Base-by-base conservation (phyloP, 2,888 invertebrate species). In the Meteorus colon region DNA sequence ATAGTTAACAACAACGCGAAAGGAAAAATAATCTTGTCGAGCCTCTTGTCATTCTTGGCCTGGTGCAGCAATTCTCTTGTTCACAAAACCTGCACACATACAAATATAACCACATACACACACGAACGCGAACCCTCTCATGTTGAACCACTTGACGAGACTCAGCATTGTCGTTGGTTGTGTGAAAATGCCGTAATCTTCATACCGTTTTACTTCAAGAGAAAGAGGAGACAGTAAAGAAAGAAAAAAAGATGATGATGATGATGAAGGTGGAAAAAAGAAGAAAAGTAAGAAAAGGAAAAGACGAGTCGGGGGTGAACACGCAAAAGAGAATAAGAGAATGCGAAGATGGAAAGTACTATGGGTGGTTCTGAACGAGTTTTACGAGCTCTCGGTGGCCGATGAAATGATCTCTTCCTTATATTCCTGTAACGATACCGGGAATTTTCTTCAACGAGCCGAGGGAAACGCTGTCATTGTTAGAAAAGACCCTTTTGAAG, bases 361-460 rank as follows among this genome's bases (percentile, higher is more conserved):
- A 8, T 55, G 55, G 55, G 55, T 55, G 55, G 19, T 55, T 74
- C 74, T 77, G 67, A 74, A 31, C 70, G 71, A 78, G 76, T 78
- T 78, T 78, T 76, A 78, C 66, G 78, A 78, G 71, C 70, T 71
- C 71, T 71, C 45, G 65, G 67, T 6, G 31, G 71, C 68, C 76
- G 76, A 78, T 74, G 76, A 74, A 76, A 76, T 69, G 68, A 76
- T 76, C 74, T 71, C 68, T 68, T 75, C 67, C 51, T 74, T 62
- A 41, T 16, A 55, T 75, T 67, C 51, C 34, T 51, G 29, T 67
- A 67, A 67, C 67, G 48, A 67, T 67, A 48, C 48, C 4, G 14
- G 45, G 29, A 45, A 67, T 67, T 67, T 66, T 66, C 41, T 4
- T 63, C 31, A 41, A 37, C 60, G 34, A 59, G 31, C 37, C 34